These are phyloP conservation scores for Caenorhabditis imperialis DNA, from an alignment of 2,888 invertebrate species.

Conservation along the genomic window DNA sequence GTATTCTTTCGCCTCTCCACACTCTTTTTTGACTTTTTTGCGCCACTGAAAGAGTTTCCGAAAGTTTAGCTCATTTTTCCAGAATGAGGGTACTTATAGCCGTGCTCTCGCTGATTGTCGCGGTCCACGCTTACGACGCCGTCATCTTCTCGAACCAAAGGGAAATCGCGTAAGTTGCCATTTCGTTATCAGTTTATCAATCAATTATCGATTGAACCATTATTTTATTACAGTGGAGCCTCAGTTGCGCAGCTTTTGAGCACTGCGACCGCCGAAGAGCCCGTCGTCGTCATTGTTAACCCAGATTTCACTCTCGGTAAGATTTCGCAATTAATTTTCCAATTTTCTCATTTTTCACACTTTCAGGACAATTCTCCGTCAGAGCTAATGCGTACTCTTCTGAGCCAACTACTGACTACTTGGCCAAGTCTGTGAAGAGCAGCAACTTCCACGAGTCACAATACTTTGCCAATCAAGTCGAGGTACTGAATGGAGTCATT, in stretches of 20 bases:
- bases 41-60: not conserved
- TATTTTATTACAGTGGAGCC: conserved; percentile 12
- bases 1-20: conserved; percentile 40
- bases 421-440: conserved; percentile 58
- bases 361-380: conserved; percentile 61
- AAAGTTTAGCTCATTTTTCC: conserved; percentile 15
- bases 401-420: conserved; percentile 46
- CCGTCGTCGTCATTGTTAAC: conserved; percentile 63
- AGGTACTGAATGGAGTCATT: conserved; percentile 30
- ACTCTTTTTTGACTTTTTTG: conserved; percentile 8
- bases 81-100: conserved; percentile 66
- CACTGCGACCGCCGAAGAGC: conserved; percentile 57
- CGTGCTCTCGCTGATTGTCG: conserved; percentile 47
- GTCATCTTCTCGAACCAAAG: conserved; percentile 63
- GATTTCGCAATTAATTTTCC: not conserved
- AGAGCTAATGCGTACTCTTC: conserved; percentile 54
- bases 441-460: conserved; percentile 54
- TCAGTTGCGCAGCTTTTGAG: conserved; percentile 49
- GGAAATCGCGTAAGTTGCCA: conserved; percentile 56
- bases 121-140: conserved; percentile 62
- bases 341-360: not conserved
- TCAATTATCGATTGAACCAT: conserved; percentile 1
- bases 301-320: conserved; percentile 67
- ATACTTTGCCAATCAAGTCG: conserved; percentile 51
- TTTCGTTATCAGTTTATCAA: conserved; percentile 8